phyloP scores from a whole-genome alignment of 2,113 vertebrate species.

The Hippocampus comes region DNA sequence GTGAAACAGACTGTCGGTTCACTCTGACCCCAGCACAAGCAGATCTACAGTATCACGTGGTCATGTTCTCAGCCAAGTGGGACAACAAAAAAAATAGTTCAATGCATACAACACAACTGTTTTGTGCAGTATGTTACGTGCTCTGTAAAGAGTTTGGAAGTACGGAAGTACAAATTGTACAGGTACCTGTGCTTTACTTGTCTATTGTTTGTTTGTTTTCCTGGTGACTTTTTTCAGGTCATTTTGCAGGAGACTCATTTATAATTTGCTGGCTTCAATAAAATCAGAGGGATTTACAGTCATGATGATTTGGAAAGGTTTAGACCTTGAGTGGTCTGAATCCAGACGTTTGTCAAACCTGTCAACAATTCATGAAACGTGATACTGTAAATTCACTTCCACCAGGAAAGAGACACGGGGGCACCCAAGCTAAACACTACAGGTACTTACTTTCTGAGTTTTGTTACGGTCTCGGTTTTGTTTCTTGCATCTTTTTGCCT shows the following conservation, averaged over 20 bases:
- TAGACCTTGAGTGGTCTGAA: no score
- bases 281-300: no score
- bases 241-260: background rate
- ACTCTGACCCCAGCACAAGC: slow-evolving; percentile 9
- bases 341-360: background rate
- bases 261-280: no score
- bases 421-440: background rate
- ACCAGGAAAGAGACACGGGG: background rate
- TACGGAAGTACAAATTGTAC: background rate
- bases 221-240: background rate
- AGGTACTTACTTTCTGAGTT: background rate
- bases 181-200: no score
- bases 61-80: background rate
- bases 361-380: background rate
- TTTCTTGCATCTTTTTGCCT: background rate
- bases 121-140: background rate
- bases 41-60: slow-evolving; percentile 12
- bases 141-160: background rate
- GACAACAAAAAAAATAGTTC: background rate
- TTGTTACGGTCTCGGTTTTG: background rate
- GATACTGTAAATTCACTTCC: background rate
- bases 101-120: background rate
- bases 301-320: no score
- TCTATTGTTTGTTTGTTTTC: no score
- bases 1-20: slow-evolving; percentile 9